A percentile compares a stretch with the other conserved stretches of the same genome.
Conservation (phyloP, 1,140 invertebrate genomes). For the Listronotus bonariensis region DNA sequence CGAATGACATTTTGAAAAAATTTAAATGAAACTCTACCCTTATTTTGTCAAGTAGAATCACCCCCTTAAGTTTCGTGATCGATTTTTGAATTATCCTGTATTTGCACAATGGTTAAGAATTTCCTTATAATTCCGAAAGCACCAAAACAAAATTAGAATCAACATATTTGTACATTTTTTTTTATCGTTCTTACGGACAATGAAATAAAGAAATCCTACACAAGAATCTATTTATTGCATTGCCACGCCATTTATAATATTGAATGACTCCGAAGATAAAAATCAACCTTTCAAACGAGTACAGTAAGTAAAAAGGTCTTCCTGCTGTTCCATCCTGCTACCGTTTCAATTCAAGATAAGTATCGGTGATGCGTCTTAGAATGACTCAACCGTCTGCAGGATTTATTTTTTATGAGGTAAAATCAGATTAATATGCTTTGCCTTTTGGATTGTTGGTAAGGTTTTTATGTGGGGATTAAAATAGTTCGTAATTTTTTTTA, state of each 20-base stretch:
- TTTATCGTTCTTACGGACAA: constrained; percentile 12
- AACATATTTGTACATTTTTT: too few species aligned
- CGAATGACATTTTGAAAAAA: too few species aligned
- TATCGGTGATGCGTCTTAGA: constrained; percentile 28
- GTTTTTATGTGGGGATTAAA: not conserved
- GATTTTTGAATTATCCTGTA: too few species aligned
- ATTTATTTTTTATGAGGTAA: constrained; percentile 24
- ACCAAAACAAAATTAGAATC: too few species aligned
- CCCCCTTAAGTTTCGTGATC: too few species aligned
- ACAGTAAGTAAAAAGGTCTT: constrained; percentile 35
- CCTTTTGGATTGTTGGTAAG: constrained; percentile 8
- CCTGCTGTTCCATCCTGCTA: constrained; percentile 37
- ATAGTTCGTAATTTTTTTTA: not conserved
- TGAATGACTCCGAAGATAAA: constrained; percentile 34
- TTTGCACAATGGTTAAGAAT: too few species aligned
- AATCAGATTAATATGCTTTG: constrained; percentile 18
- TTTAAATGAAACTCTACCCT: too few species aligned
- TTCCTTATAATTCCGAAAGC: too few species aligned
- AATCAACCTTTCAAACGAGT: constrained; percentile 35
- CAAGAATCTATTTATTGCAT: constrained; percentile 31
- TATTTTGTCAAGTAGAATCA: too few species aligned
- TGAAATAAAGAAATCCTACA: constrained; percentile 28
- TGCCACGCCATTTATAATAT: constrained; percentile 33
- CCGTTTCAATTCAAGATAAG: constrained; percentile 36
- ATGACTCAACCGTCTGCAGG: constrained; percentile 25